Evolutionary conservation across 2,888 invertebrate genomes (phyloP).

Genomic region (Drosophila parthenogenetica): DNA sequence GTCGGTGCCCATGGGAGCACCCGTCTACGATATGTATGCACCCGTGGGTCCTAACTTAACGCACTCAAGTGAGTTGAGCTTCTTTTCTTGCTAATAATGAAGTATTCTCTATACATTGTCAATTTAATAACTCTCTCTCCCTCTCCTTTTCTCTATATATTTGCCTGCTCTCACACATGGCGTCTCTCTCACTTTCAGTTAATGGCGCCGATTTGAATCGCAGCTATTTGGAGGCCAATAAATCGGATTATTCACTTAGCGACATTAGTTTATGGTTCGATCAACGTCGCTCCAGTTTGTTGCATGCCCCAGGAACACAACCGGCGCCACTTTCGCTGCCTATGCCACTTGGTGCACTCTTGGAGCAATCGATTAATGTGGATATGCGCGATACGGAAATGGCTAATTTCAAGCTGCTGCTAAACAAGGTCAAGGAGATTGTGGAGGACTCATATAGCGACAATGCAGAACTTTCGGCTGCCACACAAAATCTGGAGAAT

Average conservation of each 20-base stretch:
- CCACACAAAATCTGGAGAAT: conserved; percentile 84
- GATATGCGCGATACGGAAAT: conserved; percentile 83
- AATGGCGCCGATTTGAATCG: conserved; percentile 84
- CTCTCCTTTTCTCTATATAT: not conserved
- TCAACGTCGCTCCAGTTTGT: conserved; percentile 65
- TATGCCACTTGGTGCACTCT: conserved; percentile 52
- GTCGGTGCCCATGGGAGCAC: conserved; percentile 18
- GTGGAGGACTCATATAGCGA: conserved; percentile 85
- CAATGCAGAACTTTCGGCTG: conserved; percentile 83
- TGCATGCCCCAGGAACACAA: conserved; percentile 23
- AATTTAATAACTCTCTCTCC: too few relatives aligned
- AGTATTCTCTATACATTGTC: too few relatives aligned
- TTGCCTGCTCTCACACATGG: not conserved
- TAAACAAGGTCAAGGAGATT: conserved; percentile 84
- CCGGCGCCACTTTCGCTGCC: conserved; percentile 25
- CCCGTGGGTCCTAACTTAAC: conserved; percentile 68
- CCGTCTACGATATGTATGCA: conserved; percentile 49
- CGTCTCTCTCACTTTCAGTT: conserved; percentile 60
- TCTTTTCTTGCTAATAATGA: too few relatives aligned
- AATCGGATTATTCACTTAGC: conserved; percentile 83
- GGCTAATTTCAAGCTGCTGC: conserved; percentile 82
- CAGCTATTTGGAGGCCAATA: conserved; percentile 84
- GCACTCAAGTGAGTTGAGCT: conserved; percentile 73
- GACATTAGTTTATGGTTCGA: conserved; percentile 84
- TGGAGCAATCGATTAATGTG: conserved; percentile 56